These are phyloP conservation scores for Laodelphax striatellus DNA, from an alignment of 1,140 invertebrate genomes.

Conservation along the genomic window DNA sequence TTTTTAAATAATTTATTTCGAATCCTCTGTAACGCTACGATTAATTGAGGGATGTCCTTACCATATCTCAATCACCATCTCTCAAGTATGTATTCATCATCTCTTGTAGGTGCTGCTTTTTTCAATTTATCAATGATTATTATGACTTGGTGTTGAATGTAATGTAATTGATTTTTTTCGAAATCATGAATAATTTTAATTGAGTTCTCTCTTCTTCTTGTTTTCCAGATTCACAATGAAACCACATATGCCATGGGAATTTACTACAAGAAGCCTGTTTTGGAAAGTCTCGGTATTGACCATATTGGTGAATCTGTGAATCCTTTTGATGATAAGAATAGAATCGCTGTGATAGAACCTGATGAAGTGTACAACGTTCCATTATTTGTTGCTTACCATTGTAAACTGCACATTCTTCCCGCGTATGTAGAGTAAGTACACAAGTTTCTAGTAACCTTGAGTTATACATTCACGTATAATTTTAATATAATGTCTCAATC, in stretches of 20 bases:
- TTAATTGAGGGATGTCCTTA: no score
- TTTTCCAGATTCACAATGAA: conserved; percentile 57
- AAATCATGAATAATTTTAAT: no score
- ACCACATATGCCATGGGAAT: conserved; percentile 61
- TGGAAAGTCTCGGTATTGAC: conserved; percentile 47
- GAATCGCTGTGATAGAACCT: conserved; percentile 57
- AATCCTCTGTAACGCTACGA: no score
- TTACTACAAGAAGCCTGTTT: conserved; percentile 55
- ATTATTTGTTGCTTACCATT: conserved; percentile 67
- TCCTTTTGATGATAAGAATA: conserved; percentile 62
- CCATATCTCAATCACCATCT: no score
- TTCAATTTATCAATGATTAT: no score
- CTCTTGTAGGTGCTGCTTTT: no score
- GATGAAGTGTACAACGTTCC: conserved; percentile 63
- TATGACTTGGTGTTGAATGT: no score
- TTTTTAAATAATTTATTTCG: no score
- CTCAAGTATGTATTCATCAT: no score
- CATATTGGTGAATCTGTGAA: conserved; percentile 54
- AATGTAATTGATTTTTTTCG: no score
- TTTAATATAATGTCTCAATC: not conserved
- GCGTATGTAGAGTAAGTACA: conserved; percentile 44
- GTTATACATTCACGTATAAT: not conserved
- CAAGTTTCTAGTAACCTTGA: not conserved
- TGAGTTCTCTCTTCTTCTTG: no score
- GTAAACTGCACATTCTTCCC: conserved; percentile 60